A percentile compares a stretch with the other conserved stretches of the same genome.
These are phyloP conservation scores for Brachypodius melanocephalos DNA, from an alignment of 2,113 vertebrate species.

Conservation along the genomic window DNA sequence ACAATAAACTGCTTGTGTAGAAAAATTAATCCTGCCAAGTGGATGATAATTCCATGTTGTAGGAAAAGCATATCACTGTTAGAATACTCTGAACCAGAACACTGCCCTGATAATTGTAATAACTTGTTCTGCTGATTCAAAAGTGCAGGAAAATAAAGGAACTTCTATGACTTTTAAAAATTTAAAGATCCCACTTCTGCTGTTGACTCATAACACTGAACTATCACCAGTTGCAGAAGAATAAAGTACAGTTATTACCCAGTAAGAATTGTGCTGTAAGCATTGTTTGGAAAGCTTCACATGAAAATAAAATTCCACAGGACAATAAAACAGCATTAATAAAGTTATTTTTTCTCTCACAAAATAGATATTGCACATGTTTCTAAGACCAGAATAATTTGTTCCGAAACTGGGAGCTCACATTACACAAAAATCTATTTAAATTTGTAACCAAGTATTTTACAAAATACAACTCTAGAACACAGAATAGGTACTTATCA, in stretches of 20 bases:
- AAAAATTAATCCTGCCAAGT: not conserved
- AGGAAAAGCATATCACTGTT: not conserved
- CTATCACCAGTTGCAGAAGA: not conserved
- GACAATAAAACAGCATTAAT: not conserved
- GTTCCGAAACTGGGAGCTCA: not conserved
- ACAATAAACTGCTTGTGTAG: not conserved
- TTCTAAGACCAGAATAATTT: not conserved
- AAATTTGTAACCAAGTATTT: not conserved
- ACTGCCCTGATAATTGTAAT: not conserved
- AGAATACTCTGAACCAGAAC: not conserved
- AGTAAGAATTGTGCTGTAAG: not conserved
- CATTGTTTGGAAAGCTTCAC: not conserved
- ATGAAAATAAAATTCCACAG: not conserved
- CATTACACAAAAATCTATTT: fast-evolving
- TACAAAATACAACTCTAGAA: not conserved
- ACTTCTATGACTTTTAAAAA: not conserved
- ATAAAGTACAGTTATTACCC: not conserved
- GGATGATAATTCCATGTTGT: not conserved
- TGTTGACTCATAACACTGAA: not conserved
- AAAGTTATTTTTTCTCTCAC: not conserved
- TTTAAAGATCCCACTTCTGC: not conserved
- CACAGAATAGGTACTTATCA: fast-evolving
- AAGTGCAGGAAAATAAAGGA: not conserved
- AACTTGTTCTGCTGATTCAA: not conserved
- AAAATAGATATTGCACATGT: not conserved